Conservation (phyloP, 2,113 vertebrate genomes). For the Cyrtonyx montezumae region DNA sequence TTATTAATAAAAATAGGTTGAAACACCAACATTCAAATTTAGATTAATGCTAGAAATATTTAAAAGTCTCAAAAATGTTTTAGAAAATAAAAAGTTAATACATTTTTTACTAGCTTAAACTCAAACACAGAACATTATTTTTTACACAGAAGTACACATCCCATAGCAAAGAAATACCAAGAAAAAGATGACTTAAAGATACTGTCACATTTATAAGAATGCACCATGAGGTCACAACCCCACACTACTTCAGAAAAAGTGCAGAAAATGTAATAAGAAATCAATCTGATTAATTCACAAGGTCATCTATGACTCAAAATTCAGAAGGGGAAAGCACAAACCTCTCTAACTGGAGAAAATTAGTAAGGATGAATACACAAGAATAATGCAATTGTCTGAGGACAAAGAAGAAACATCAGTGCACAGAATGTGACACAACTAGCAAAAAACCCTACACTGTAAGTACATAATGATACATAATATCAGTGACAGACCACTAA, state of each 20-base stretch:
- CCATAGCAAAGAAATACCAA: background rate
- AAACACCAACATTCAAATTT: background rate
- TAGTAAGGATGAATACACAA: background rate
- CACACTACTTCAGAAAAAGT: background rate
- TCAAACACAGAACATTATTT: background rate
- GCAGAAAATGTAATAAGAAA: background rate
- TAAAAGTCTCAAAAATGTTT: background rate
- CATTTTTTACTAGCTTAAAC: background rate
- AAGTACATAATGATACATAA: background rate
- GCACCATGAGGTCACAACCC: background rate
- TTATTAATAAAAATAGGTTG: background rate
- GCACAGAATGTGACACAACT: background rate
- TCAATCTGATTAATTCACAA: background rate
- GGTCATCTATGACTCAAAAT: background rate
- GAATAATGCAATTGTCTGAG: background rate
- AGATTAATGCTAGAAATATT: background rate
- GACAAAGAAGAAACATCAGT: background rate
- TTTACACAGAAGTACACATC: background rate
- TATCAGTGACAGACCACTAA: background rate
- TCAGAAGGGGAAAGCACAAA: conserved; percentile 4
- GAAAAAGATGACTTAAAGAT: background rate
- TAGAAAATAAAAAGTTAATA: background rate
- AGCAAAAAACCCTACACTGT: background rate
- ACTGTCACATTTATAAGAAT: background rate
- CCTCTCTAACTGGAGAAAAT: background rate